Evolutionary conservation across 1,140 invertebrate genomes (phyloP).

Genomic region (Atta texana): DNA sequence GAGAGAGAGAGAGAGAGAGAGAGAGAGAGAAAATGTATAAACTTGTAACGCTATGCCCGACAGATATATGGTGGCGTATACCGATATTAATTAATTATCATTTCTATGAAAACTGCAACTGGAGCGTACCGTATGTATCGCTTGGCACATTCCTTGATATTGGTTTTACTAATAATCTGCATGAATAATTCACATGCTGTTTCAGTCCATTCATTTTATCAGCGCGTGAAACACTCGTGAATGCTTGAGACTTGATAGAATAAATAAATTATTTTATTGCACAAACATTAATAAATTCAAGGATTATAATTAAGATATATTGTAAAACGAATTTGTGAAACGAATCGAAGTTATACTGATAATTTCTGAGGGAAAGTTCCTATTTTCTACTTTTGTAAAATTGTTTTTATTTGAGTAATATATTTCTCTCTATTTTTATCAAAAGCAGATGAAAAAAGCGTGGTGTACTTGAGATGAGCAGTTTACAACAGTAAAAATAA

Average conservation of each 20-base stretch:
- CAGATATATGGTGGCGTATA: slow-evolving; percentile 39
- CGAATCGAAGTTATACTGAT: neutral
- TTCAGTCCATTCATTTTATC: slow-evolving; percentile 34
- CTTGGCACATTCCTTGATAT: slow-evolving; percentile 27
- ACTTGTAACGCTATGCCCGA: slow-evolving; percentile 23
- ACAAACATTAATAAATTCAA: slow-evolving; percentile 3
- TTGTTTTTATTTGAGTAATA: neutral
- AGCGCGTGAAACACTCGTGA: slow-evolving; percentile 11
- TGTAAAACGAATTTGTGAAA: neutral
- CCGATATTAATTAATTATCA: slow-evolving; percentile 53
- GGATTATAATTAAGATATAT: slow-evolving; percentile 20
- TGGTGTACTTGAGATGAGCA: neutral
- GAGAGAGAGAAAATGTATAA: neutral
- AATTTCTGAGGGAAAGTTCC: neutral
- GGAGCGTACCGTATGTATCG: slow-evolving; percentile 14
- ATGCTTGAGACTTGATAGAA: neutral
- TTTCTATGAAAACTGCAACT: slow-evolving; percentile 49
- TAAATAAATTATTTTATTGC: slow-evolving; percentile 18
- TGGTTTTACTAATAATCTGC: slow-evolving; percentile 48
- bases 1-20: no score
- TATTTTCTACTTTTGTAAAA: neutral
- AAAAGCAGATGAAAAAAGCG: neutral
- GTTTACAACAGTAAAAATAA: neutral
- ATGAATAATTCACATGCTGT: slow-evolving; percentile 3
- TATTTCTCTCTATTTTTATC: neutral